Evolutionary conservation across 1,140 invertebrate species (phyloP), one percentile per base, ranked within the genome.

Genomic region (Drosophila obscura): DNA sequence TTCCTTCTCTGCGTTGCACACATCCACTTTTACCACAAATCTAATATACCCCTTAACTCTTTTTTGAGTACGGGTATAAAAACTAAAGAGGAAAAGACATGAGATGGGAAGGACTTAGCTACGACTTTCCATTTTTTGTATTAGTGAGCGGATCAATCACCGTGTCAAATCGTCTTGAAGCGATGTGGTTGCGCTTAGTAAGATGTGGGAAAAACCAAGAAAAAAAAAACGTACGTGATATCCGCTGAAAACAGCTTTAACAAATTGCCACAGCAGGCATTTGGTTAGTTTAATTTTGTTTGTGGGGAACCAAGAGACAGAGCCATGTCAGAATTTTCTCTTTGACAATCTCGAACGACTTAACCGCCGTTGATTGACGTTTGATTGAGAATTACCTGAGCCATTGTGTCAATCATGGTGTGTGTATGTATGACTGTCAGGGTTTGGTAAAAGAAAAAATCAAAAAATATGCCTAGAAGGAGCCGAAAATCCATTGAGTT

Each of bases 61-160:
- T n/a, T n/a, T n/a, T n/a, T n/a, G n/a, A n/a, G n/a, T n/a, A n/a
- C n/a, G n/a, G n/a, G n/a, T n/a, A n/a, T 16, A 69, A 57, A 69
- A 68, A 44, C 35, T 43, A 41, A 35, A 64, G 41, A 35, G 41
- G 49, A 48, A 19, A 59, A 5, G 11, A n/a, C 13, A 3, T 3
- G 19, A 22, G 5, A 26, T 31, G 26, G 45, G 51, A 49, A 52
- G 60, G 61, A 63, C 45, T 68, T 74, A 52, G 31, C 50, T 48
- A 26, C 63, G 73, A 63, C 67, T 82, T 82, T 71, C 74, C 51
- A 83, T 83, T 83, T 82, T 83, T 83, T 83, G 80, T 76, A 75
- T 73, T 80, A 83, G 80, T 83, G 80, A 83, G 80, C 80, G 80
- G 80, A 83, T 83, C 80, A 83, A 83, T 83, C 80, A 83, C 84